Base-by-base conservation (phyloP, 92 coral and sea anemone species). In the Parazoanthus swiftii region DNA sequence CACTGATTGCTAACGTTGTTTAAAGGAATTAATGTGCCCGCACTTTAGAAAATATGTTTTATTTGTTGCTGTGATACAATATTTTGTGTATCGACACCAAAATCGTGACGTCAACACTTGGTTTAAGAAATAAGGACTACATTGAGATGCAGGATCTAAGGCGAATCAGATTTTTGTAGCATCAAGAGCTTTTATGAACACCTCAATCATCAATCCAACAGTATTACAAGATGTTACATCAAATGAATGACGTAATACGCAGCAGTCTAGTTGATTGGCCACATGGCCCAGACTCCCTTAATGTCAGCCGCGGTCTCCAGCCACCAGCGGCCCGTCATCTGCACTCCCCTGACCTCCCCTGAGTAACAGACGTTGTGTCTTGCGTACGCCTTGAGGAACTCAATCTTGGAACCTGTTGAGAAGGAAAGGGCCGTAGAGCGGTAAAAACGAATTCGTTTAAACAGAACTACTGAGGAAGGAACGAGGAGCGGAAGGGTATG, bases 201-300 rank as follows among this genome's bases (percentile, higher is more conserved):
- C 51, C 8, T 46, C 11, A 54, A 13, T 54, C 59, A 54, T 15
- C 18, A 15, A 11, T 0, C 20, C 3, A 54, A 54, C 59, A 4
- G 70, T 63, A 63, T 20, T 63, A 23, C 70, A 63, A 63, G 26
- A 20, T 23, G 70, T 63, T 63, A 18, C 70, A 20, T 1, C 70
- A 63, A 63, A 63, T 63, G 8, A 63, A 80, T 7, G 37, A 80
- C 68, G 15, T 79, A n/a, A 79, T 15, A 79, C 44, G 7, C 16
- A 29, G 63, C 50, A 4, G 50, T 79, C 46, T 85, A 80, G 37
- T 68, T 42, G 81, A 86, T 85, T 36, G 92, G 88, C 92, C 92
- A 90, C 92, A 86, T 80, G 37, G 92, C 90, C 92, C 92, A 90
- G 18, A 79, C 90, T 37, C 92, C 92, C 37, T 73, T 90, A 25